phyloP scores from a whole-genome alignment of 2,888 invertebrate genomes.

The Epinotia ramella region DNA sequence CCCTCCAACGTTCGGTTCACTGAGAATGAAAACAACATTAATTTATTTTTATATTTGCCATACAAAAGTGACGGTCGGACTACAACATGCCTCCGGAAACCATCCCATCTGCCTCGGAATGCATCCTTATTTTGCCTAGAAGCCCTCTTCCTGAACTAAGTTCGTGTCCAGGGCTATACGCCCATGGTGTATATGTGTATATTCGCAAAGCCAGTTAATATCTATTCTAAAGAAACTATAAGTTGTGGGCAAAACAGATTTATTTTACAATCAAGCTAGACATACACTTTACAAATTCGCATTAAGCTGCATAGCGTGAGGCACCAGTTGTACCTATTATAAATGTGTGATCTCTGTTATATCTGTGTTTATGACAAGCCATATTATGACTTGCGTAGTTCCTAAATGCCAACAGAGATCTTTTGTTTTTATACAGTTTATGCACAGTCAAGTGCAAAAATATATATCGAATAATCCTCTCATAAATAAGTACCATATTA shows the following conservation, averaged over 20 bases:
- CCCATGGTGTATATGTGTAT: not conserved
- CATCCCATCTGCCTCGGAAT: no score
- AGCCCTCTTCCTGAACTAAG: not conserved
- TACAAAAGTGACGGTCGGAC: not conserved
- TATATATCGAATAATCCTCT: no score
- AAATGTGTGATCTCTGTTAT: no score
- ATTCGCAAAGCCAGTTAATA: not conserved
- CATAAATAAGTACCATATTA: no score
- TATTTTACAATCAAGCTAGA: not conserved
- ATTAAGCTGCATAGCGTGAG: not conserved
- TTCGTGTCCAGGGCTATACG: not conserved
- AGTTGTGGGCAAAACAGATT: no score
- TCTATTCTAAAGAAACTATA: not conserved
- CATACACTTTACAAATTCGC: not conserved
- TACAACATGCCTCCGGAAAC: not conserved
- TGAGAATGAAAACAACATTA: conserved; percentile 31
- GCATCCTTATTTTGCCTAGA: no score
- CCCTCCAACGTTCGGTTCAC: conserved; percentile 41
- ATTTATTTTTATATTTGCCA: not conserved
- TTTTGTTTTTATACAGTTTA: no score
- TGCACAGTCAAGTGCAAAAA: no score
- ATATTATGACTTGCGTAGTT: no score
- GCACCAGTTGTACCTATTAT: not conserved
- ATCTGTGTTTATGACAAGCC: no score
- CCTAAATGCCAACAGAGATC: no score